A percentile compares a stretch with the other conserved stretches of the same genome.
phyloP scores from a whole-genome alignment of 2,888 invertebrate species.

The Diarsia dahlii region DNA sequence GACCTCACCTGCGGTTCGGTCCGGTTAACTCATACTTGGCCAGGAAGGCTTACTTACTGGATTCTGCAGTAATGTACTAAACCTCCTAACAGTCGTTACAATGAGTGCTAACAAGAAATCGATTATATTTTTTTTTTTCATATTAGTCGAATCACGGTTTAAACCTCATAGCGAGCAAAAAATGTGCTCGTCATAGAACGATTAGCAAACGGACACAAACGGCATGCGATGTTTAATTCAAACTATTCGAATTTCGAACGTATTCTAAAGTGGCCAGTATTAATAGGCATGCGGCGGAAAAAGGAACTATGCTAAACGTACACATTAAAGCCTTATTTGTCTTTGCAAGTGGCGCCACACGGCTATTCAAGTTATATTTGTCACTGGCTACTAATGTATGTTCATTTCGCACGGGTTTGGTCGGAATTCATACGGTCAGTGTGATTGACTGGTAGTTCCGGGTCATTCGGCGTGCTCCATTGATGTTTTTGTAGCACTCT shows the following conservation, averaged over 20 bases:
- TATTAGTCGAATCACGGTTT: slow-evolving; percentile 71
- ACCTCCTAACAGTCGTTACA: slow-evolving; percentile 46
- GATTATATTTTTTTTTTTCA: slow-evolving; percentile 78
- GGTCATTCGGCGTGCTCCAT: slow-evolving; percentile 76
- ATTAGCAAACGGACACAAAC: slow-evolving; percentile 75
- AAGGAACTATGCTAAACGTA: background rate
- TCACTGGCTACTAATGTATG: slow-evolving; percentile 1
- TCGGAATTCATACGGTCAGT: slow-evolving; percentile 55
- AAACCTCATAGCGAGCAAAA: slow-evolving; percentile 78
- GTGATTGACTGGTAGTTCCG: slow-evolving; percentile 81
- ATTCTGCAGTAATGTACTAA: no score
- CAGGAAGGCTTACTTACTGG: no score
- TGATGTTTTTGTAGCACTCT: slow-evolving; percentile 70
- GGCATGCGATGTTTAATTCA: slow-evolving; percentile 59
- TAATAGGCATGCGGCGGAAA: slow-evolving; percentile 20
- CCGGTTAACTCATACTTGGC: no score
- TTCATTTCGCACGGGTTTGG: slow-evolving; percentile 54
- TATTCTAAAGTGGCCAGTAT: slow-evolving; percentile 19
- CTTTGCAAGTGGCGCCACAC: slow-evolving; percentile 12
- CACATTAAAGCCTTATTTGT: background rate
- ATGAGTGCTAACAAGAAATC: slow-evolving; percentile 81
- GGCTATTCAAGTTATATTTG: slow-evolving; percentile 16
- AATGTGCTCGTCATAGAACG: slow-evolving; percentile 80
- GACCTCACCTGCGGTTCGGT: no score
- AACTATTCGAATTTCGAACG: slow-evolving; percentile 43